Base-by-base conservation (phyloP, 2,797 vertebrate species). In the Astyanax mexicanus region DNA sequence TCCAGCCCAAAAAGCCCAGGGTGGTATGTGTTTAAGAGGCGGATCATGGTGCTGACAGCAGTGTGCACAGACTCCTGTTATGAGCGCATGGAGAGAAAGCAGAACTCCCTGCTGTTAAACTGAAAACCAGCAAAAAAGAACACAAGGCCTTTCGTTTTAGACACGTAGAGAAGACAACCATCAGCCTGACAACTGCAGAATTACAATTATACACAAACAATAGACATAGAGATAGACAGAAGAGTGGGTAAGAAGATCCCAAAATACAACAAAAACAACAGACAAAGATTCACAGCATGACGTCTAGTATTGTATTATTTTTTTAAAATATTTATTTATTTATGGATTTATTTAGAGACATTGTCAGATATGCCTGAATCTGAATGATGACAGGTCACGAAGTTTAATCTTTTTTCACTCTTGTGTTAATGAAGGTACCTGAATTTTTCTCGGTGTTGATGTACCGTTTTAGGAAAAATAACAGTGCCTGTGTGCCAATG, bases 41-140 rank as follows among this genome's bases (percentile, higher is more conserved):
- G 37, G 35, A 51, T 60, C 60, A 61, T 37, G 25, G 76, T 68
- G 45, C 57, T 73, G 64, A 78, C 77, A 73, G 70, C 55, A 37
- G 65, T 61, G 57, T 25, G n/a, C 40, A 29, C 51, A 58, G 32
- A 40, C 42, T 58, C 32, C 64, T 27, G 45, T 42, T 40, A 57
- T 25, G 35, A 47, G 27, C 4, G n/a, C 27, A 49, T 32, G 40
- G 38, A 38, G 47, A 27, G 29, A 64, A 42, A 42, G 42, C 19
- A 37, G 27, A 65, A 47, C 44, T 57, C 12, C 21, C 13, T 21
- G 10, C 15, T 13, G 35, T 67, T 71, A 67, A 66, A 66, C 54
- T 32, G 35, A 66, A 72, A 57, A 42, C 13, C 47, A 44, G 57
- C 38, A 21, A 54, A 21, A 54, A 38, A 54, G 69, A 37, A 32